These are phyloP conservation scores for Perdita meconis DNA, from an alignment of 2,888 invertebrate species.

Conservation along the genomic window DNA sequence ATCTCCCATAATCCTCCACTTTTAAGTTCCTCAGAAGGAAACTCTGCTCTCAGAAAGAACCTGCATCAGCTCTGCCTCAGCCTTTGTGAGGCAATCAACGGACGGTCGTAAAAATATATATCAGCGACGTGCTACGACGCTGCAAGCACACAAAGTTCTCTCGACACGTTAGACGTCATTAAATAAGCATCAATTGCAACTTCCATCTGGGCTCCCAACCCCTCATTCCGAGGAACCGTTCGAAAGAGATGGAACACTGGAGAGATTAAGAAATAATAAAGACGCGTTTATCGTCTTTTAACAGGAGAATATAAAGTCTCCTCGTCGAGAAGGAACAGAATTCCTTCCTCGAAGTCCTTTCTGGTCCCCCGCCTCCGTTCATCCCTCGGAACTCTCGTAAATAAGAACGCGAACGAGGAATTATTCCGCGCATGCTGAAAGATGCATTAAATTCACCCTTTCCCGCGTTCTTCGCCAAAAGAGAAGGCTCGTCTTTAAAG, in stretches of 20 bases:
- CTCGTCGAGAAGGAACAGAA: too few species aligned
- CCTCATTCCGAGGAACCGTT: neutral
- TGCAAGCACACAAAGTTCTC: neutral
- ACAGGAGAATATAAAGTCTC: neutral
- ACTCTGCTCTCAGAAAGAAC: too few species aligned
- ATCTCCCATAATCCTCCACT: too few species aligned
- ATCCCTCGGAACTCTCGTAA: neutral
- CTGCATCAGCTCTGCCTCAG: too few species aligned
- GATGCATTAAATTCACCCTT: constrained; percentile 26
- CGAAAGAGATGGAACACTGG: neutral
- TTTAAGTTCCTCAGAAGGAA: too few species aligned
- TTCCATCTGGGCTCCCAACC: neutral
- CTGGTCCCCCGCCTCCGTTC: too few species aligned
- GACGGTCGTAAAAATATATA: constrained; percentile 14
- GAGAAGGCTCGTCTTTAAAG: constrained; percentile 7
- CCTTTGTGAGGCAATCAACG: too few species aligned
- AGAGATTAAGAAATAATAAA: constrained; percentile 35
- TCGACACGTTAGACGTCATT: constrained; percentile 10
- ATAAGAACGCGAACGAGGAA: constrained; percentile 23
- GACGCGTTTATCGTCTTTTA: neutral
- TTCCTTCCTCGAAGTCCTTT: too few species aligned
- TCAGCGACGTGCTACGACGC: neutral
- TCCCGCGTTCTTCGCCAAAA: neutral
- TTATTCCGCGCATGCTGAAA: constrained; percentile 34
- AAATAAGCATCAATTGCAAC: constrained; percentile 26